A percentile compares a stretch with the other conserved stretches of the same genome.
These are phyloP conservation scores for Drepana falcataria DNA, from an alignment of 2,888 invertebrate species.

Conservation along the genomic window DNA sequence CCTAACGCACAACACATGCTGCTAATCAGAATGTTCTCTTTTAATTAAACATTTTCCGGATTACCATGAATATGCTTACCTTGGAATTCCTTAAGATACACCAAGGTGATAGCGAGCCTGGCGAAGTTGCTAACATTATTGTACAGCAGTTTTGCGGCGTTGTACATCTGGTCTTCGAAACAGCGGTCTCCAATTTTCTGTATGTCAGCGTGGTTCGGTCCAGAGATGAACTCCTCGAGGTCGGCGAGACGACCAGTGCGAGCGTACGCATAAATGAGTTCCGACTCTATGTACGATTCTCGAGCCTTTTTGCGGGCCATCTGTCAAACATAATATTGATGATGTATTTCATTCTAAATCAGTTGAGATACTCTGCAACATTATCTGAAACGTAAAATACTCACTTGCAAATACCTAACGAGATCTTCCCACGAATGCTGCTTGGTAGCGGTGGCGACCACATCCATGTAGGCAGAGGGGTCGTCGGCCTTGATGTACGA, in stretches of 20 bases:
- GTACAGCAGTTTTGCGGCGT: slow-evolving; percentile 98
- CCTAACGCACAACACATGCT: slow-evolving; percentile 69
- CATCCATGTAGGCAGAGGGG: slow-evolving; percentile 98
- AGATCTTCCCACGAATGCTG: slow-evolving; percentile 98
- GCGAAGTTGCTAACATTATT: slow-evolving; percentile 99
- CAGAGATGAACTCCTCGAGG: slow-evolving; percentile 98
- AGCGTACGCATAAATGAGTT: slow-evolving; percentile 98
- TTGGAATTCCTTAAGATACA: slow-evolving; percentile 98
- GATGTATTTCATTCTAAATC: no score
- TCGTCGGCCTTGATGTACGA: slow-evolving; percentile 99
- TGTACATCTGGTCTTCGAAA: slow-evolving; percentile 99
- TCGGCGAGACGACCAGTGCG: slow-evolving; percentile 98
- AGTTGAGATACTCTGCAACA: no score
- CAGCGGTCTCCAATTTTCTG: slow-evolving; percentile 99
- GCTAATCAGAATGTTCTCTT: not conserved
- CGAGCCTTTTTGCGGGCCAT: slow-evolving; percentile 99
- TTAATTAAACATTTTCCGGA: no score
- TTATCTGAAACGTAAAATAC: no score
- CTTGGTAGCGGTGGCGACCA: slow-evolving; percentile 95
- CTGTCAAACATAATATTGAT: slow-evolving; percentile 44
- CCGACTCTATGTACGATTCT: slow-evolving; percentile 99
- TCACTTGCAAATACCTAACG: slow-evolving; percentile 88
- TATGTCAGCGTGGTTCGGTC: slow-evolving; percentile 99
- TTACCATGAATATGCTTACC: slow-evolving; percentile 56
- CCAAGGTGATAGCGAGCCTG: slow-evolving; percentile 96